Conservation (phyloP, 2,888 invertebrate species). For the Drosophila fulvimacula region DNA sequence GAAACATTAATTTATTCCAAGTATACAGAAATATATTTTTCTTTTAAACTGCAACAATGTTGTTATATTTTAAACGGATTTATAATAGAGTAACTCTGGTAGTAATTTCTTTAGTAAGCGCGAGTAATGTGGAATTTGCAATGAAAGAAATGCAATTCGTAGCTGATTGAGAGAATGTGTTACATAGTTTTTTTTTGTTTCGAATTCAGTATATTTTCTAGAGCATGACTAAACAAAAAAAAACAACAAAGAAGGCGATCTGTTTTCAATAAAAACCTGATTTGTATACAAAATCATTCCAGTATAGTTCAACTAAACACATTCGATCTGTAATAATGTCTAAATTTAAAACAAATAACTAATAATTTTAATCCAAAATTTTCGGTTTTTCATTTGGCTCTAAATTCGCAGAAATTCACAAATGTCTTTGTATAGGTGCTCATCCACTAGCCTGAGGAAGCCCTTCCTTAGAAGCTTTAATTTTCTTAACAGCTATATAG, state of each 20-base stretch:
- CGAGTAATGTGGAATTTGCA: too few relatives aligned
- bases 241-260: slow-evolving; percentile 1
- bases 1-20: too few relatives aligned
- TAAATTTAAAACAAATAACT: neutral
- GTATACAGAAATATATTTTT: too few relatives aligned
- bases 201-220: neutral
- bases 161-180: neutral
- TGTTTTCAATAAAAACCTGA: neutral
- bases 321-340: slow-evolving; percentile 1
- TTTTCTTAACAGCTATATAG: slow-evolving; percentile 2
- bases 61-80: too few relatives aligned
- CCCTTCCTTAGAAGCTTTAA: neutral
- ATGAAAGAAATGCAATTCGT: too few relatives aligned
- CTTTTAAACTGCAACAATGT: too few relatives aligned
- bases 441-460: neutral
- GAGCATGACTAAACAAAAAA: neutral
- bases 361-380: neutral
- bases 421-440: slow-evolving; percentile 23
- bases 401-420: slow-evolving; percentile 1
- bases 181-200: too few relatives aligned
- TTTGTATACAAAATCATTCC: neutral
- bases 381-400: neutral
- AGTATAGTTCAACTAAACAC: neutral
- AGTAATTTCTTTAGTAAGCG: too few relatives aligned
- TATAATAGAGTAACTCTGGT: too few relatives aligned